Conservation (phyloP, 2,888 invertebrate species). For the Venusia cambrica region DNA sequence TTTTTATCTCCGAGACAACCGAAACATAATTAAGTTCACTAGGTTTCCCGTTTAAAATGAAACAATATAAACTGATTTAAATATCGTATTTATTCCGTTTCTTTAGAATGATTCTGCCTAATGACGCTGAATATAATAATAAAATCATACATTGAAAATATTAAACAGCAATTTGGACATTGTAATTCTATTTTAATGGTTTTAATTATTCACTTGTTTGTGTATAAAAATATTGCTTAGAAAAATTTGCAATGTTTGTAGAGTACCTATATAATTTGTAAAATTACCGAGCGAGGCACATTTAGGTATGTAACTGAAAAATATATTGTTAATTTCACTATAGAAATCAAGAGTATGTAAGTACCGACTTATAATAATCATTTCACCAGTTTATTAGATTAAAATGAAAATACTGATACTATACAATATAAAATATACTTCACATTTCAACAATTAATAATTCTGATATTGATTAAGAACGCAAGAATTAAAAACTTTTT, state of each 20-base stretch:
- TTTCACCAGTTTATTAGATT: conserved; percentile 24
- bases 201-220: conserved; percentile 18
- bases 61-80: conserved; percentile 53
- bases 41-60: too few relatives aligned
- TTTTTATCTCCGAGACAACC: too few relatives aligned
- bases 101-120: conserved; percentile 64
- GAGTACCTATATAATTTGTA: conserved; percentile 6
- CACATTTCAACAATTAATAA: conserved; percentile 64
- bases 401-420: conserved; percentile 36
- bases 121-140: conserved; percentile 44
- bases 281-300: conserved; percentile 14
- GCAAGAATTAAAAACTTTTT: conserved; percentile 51
- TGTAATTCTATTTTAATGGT: conserved; percentile 7
- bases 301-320: conserved; percentile 11
- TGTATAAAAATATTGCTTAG: conserved; percentile 31
- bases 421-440: conserved; percentile 59
- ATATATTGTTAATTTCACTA: conserved; percentile 17
- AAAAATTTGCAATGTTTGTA: conserved; percentile 17
- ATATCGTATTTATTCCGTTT: conserved; percentile 68
- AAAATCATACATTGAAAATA: conserved; percentile 45
- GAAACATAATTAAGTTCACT: too few relatives aligned
- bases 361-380: conserved; percentile 26
- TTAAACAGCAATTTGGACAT: conserved; percentile 49
- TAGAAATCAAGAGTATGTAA: conserved; percentile 14
- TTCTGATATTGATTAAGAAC: conserved; percentile 60